Percentiles rank a stretch among this genome's conserved stretches.
These are phyloP conservation scores for Oreochromis niloticus DNA, from an alignment of 2,113 vertebrate species.

Conservation along the genomic window DNA sequence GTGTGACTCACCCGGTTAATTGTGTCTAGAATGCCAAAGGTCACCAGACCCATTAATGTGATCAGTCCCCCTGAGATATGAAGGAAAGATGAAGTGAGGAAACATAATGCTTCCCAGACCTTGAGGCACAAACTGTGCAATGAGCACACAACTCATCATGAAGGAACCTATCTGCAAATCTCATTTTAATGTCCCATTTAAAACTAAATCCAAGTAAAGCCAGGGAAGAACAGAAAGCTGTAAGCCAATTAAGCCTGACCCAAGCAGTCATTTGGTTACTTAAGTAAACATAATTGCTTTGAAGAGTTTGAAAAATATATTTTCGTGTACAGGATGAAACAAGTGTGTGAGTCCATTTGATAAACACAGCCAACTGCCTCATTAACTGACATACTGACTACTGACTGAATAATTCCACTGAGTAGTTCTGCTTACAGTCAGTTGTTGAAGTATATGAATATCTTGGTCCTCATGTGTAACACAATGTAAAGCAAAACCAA, in stretches of 20 bases:
- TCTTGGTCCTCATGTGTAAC: not conserved
- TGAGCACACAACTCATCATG: not conserved
- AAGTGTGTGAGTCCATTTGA: not conserved
- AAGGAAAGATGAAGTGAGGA: not conserved
- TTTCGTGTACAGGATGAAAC: not conserved
- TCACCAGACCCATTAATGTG: constrained; percentile 28
- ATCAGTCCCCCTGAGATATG: not conserved
- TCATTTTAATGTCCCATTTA: not conserved
- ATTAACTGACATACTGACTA: not conserved
- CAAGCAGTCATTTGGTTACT: not conserved
- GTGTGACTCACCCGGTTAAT: not conserved
- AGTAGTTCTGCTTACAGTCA: not conserved
- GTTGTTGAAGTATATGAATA: not conserved
- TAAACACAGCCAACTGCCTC: not conserved
- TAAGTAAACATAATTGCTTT: not conserved
- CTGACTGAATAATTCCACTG: not conserved
- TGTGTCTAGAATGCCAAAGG: constrained; percentile 13
- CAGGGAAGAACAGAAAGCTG: not conserved
- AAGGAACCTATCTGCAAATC: not conserved
- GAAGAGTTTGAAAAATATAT: not conserved
- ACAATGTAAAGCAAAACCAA: not conserved
- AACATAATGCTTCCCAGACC: not conserved
- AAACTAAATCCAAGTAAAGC: not conserved
- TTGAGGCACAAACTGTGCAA: not conserved
- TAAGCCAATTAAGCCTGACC: not conserved